phyloP scores from a whole-genome alignment of 2,113 vertebrate genomes.

The Catharus fuscescens region DNA sequence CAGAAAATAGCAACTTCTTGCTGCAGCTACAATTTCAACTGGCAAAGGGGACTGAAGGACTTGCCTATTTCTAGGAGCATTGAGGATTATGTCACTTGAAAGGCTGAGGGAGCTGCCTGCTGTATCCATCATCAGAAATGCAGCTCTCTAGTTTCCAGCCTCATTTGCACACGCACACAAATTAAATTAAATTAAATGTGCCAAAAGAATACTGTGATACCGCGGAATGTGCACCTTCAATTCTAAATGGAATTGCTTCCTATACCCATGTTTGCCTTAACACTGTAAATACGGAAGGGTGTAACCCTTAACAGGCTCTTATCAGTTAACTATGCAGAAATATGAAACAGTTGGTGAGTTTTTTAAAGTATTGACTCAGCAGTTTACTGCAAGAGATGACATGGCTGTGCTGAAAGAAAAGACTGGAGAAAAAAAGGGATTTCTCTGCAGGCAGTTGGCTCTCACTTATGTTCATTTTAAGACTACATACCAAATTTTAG shows the following conservation, averaged over 20 bases:
- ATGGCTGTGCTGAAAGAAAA: conserved; percentile 3
- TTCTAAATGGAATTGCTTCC: conserved; percentile 15
- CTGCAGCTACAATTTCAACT: background rate
- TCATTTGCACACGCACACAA: background rate
- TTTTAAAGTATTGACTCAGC: conserved; percentile 52
- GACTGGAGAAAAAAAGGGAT: accelerated
- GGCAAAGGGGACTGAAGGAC: background rate
- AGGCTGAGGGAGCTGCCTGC: background rate
- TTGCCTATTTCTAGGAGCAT: background rate
- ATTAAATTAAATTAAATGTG: background rate
- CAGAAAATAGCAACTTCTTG: background rate
- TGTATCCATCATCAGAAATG: accelerated
- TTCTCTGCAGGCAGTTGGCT: background rate
- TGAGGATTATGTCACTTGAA: background rate
- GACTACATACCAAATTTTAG: background rate
- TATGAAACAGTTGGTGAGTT: conserved; percentile 36
- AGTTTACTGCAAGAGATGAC: conserved; percentile 22
- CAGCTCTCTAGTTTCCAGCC: background rate
- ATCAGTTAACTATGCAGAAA: conserved; percentile 43
- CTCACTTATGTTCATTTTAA: background rate
- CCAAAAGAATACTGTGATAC: background rate
- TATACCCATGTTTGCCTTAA: conserved; percentile 23
- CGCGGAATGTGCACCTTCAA: background rate
- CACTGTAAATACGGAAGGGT: conserved; percentile 54
- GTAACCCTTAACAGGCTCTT: conserved; percentile 39